Conservation (phyloP, 92 coral and sea anemone species). For the Zoanthus gigantus region DNA sequence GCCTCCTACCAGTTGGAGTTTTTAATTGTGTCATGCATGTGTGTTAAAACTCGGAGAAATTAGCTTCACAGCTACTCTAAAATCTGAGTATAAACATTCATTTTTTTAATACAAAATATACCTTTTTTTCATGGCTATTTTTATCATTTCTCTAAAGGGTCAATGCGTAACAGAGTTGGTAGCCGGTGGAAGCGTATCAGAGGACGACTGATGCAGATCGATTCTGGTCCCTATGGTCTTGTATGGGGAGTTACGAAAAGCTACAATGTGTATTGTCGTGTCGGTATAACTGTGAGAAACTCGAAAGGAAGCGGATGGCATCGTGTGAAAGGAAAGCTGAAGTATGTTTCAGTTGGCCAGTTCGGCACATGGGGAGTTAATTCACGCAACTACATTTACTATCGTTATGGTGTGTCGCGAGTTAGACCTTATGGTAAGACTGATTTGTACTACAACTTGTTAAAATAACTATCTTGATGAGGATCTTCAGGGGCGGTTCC, state of each 20-base stretch:
- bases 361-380: slow-evolving; percentile 3
- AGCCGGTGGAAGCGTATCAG: neutral
- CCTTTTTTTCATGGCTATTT: neutral
- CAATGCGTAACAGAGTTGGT: slow-evolving; percentile 2
- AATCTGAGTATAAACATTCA: no score
- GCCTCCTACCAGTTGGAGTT: no score
- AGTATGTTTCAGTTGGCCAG: slow-evolving; percentile 10
- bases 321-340: neutral
- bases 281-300: neutral
- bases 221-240: slow-evolving; percentile 10
- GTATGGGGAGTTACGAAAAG: slow-evolving; percentile 13
- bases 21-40: no score
- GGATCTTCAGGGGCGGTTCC: no score
- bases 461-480: no score
- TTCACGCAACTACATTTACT: neutral
- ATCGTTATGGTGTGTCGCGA: neutral
- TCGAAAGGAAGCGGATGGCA: slow-evolving; percentile 7
- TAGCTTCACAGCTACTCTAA: no score
- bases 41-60: no score
- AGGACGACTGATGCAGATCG: slow-evolving; percentile 2
- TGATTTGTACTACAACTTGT: neutral
- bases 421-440: neutral
- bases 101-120: neutral
- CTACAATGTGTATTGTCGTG: neutral
- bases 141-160: neutral